Evolutionary conservation across 2,888 invertebrate species (phyloP).

Genomic region (Tenthredo amoena): DNA sequence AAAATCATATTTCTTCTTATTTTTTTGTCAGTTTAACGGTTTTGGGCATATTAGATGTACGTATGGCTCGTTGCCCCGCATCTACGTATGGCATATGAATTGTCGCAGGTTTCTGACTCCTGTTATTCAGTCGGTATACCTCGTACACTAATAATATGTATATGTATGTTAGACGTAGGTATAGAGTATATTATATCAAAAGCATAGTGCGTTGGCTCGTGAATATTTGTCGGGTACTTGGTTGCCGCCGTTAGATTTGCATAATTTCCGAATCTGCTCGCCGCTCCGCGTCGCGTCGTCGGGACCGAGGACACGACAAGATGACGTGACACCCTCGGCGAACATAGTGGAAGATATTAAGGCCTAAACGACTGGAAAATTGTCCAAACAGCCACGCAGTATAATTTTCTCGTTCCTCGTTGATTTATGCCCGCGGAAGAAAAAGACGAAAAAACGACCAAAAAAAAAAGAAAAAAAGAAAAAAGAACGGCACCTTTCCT

Average conservation of each 20-base stretch:
- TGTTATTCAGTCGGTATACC: background rate
- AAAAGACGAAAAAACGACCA: background rate
- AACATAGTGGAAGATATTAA: conserved; percentile 65
- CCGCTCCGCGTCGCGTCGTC: conserved; percentile 57
- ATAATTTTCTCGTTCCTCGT: conserved; percentile 64
- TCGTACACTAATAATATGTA: background rate
- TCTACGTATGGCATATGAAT: background rate
- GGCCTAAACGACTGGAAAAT: conserved; percentile 74
- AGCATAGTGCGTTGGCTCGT: conserved; percentile 40
- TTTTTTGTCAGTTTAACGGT: too few relatives aligned
- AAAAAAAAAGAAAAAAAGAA: background rate
- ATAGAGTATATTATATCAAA: background rate
- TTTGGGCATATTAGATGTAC: background rate
- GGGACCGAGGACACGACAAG: conserved; percentile 61
- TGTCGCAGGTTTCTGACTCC: too few relatives aligned
- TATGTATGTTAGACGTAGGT: background rate
- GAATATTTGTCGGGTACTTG: conserved; percentile 61
- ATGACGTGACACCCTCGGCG: conserved; percentile 60
- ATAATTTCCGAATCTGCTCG: conserved; percentile 73
- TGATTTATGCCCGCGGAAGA: conserved; percentile 61
- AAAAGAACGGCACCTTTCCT: background rate
- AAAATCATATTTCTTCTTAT: too few relatives aligned
- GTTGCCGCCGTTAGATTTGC: conserved; percentile 68
- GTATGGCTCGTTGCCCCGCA: background rate
- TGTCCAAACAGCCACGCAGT: conserved; percentile 71